A percentile compares a stretch with the other conserved stretches of the same genome.
Evolutionary conservation across 2,113 vertebrate genomes (phyloP).

Genomic region (Epinephelus fuscoguttatus): DNA sequence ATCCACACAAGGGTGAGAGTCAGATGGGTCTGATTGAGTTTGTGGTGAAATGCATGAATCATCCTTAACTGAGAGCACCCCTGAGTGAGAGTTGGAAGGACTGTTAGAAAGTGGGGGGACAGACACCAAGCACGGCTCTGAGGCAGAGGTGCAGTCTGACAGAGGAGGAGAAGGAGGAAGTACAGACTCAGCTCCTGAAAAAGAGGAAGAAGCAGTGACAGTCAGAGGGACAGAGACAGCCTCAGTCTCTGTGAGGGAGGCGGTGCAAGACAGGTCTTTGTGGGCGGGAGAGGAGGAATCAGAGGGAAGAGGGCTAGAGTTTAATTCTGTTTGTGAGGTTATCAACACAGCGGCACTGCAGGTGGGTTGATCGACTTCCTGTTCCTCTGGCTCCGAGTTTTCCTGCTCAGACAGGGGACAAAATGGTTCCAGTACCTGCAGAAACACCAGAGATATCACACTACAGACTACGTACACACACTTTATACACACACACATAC

Average conservation of each 20-base stretch:
- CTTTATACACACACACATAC: constrained; percentile 4
- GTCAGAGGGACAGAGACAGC: constrained; percentile 13
- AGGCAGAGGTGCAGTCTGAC: constrained; percentile 35
- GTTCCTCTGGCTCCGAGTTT: constrained; percentile 67
- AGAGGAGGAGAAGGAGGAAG: constrained; percentile 42
- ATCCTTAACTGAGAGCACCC: constrained; percentile 36
- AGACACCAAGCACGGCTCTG: constrained; percentile 32
- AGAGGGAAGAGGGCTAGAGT: constrained; percentile 29
- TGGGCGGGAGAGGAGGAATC: constrained; percentile 45
- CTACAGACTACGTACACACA: constrained; percentile 45
- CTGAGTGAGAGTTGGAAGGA: constrained; percentile 15
- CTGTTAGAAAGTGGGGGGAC: constrained; percentile 34
- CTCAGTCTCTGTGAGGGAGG: constrained; percentile 40
- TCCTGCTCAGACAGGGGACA: constrained; percentile 78
- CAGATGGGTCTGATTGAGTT: constrained; percentile 24
- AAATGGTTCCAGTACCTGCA: constrained; percentile 85
- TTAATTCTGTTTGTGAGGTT: constrained; percentile 58
- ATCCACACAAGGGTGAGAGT: constrained; percentile 25
- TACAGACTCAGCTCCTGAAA: constrained; percentile 54
- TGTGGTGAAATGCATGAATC: constrained; percentile 46
- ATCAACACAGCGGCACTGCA: constrained; percentile 43
- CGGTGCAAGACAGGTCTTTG: constrained; percentile 33
- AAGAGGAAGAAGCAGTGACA: constrained; percentile 27
- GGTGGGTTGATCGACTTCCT: constrained; percentile 57
- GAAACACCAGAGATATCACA: constrained; percentile 79